Evolutionary conservation across 92 coral and sea anemone genomes (phyloP).

Genomic region (Umimayanthus chanpuru): DNA sequence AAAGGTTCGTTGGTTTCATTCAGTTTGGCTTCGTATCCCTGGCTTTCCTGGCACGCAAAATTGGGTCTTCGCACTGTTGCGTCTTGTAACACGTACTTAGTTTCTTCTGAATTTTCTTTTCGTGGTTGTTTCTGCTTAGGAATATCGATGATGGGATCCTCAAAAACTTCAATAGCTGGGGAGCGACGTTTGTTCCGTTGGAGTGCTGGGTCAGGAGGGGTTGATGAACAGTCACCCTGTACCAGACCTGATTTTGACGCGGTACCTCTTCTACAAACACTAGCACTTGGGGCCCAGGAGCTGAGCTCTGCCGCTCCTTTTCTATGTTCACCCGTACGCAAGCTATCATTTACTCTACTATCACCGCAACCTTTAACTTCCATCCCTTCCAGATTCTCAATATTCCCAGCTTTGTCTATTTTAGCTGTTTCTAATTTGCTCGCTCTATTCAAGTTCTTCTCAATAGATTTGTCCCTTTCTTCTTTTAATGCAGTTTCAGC

Average conservation of each 20-base stretch:
- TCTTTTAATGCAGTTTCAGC: background rate
- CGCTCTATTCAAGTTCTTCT: background rate
- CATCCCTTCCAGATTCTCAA: background rate
- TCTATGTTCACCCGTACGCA: background rate
- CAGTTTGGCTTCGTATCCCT: background rate
- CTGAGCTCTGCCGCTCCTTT: background rate
- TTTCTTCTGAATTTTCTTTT: background rate
- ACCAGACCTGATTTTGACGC: background rate
- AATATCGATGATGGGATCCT: conserved; percentile 54
- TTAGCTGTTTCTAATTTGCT: background rate
- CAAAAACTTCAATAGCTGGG: conserved; percentile 40
- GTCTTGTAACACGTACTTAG: background rate
- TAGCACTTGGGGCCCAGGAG: background rate
- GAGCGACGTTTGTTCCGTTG: conserved; percentile 62
- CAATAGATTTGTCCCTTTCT: background rate
- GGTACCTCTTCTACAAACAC: background rate
- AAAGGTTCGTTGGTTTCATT: background rate
- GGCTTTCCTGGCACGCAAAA: background rate
- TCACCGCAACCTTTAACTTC: background rate
- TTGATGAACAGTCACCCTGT: background rate
- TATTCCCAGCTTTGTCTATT: background rate
- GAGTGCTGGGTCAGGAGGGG: conserved; percentile 8
- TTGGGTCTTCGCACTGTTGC: background rate
- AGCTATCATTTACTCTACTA: background rate
- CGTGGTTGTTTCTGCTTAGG: conserved; percentile 48